Evolutionary conservation across 2,113 vertebrate species (phyloP), one percentile per base, ranked within the genome.

Genomic region (Misgurnus anguillicaudatus): DNA sequence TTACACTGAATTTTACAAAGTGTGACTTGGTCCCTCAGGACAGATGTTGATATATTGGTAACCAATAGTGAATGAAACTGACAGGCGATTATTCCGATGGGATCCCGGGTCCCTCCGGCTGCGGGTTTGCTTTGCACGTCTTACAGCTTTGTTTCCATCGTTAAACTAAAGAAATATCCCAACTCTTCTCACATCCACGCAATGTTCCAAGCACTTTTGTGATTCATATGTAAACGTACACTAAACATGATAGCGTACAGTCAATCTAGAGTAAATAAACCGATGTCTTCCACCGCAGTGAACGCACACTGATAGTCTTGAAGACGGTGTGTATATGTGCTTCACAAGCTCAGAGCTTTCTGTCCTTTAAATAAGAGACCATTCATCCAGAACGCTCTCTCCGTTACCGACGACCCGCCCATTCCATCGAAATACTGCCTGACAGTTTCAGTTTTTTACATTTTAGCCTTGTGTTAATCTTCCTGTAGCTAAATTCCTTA

Each of bases 41-140:
- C 91, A 92, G 90, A 91, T 89, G 80, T 90, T 92, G 92, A 92
- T 92, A 93, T 92, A 93, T 93, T 92, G 92, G 92, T 93, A 93
- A 92, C 91, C 92, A 92, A 92, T 92, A 93, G 93, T 93, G 89
- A 90, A 90, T 82, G 90, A 90, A 89, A 89, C 88, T 89, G 90
- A 89, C 88, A 90, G 87, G 83, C 77, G 87, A 87, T 87, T 85
- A 87, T 93, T 91, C 86, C 89, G 91, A 88, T 92, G 87, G 90
- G 89, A 91, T 87, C 80, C 1, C n/a, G 71, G 61, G 55, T 60
- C 55, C 10, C 70, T 41, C 58, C 4, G 71, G 38, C 55, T 31
- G 1, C 53, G 6, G 8, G 17, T 8, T 57, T 83, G 36, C 24
- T 66, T 75, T 51, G 21, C 7, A 64, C 14, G 47, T 48, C 9